Conservation (phyloP, 2,797 vertebrate genomes). For the Phrynocephalus forsythii region DNA sequence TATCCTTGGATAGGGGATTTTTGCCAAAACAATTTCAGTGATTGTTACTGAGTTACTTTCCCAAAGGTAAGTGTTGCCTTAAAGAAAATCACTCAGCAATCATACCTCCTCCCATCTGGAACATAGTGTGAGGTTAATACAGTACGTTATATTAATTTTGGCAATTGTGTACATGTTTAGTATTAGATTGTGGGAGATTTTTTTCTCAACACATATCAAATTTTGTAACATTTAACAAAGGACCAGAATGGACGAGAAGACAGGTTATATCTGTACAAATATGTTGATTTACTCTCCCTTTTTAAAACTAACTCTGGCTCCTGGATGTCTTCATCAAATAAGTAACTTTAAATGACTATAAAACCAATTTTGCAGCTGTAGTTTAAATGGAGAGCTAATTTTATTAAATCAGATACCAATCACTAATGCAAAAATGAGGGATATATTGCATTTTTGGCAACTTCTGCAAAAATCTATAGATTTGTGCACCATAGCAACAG, state of each 20-base stretch:
- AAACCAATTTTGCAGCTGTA: slow-evolving; percentile 17
- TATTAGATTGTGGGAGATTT: too few relatives aligned
- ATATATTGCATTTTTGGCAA: slow-evolving; percentile 26
- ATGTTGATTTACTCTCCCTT: neutral
- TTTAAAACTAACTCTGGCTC: neutral
- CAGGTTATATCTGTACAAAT: neutral
- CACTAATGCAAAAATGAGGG: slow-evolving; percentile 21
- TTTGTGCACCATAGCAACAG: neutral
- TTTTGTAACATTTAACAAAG: neutral
- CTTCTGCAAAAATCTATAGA: slow-evolving; percentile 31
- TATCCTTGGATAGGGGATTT: too few relatives aligned
- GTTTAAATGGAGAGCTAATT: slow-evolving; percentile 30
- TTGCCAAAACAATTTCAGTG: too few relatives aligned
- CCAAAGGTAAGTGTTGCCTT: too few relatives aligned
- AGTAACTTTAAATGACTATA: neutral
- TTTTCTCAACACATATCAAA: too few relatives aligned
- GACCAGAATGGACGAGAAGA: neutral
- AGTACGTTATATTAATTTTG: too few relatives aligned
- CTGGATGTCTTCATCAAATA: neutral
- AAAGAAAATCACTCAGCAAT: too few relatives aligned
- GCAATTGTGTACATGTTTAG: too few relatives aligned
- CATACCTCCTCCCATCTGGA: too few relatives aligned
- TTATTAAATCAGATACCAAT: slow-evolving; percentile 7
- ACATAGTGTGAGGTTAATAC: too few relatives aligned
- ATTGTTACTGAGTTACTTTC: too few relatives aligned